Conservation (phyloP, 2,888 invertebrate genomes). For the Caenorhabditis imperialis region DNA sequence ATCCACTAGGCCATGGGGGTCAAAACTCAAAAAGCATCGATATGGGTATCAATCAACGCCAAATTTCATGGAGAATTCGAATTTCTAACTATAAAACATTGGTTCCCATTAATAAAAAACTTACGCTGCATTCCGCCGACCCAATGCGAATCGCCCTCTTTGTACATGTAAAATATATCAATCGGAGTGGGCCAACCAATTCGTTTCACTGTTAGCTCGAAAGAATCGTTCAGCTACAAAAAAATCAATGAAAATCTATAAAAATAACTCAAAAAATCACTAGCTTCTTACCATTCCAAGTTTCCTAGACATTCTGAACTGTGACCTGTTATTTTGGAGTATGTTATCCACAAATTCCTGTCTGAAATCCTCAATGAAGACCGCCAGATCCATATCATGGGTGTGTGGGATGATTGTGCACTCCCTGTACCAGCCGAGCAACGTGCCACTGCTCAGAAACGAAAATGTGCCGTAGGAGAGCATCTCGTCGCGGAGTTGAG, state of each 20-base stretch:
- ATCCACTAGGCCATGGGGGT: too few species aligned
- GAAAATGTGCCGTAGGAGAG: conserved; percentile 27
- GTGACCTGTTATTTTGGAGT: conserved; percentile 15
- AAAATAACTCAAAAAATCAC: background rate
- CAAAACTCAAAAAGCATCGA: background rate
- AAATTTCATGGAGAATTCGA: too few species aligned
- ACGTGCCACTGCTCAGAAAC: conserved; percentile 46
- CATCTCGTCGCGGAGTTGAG: conserved; percentile 23
- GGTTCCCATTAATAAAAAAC: background rate
- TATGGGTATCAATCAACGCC: background rate
- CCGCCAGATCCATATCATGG: conserved; percentile 45
- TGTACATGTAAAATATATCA: conserved; percentile 51
- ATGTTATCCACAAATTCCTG: conserved; percentile 19
- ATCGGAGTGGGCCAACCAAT: conserved; percentile 4
- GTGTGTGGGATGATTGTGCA: conserved; percentile 55
- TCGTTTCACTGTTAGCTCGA: conserved; percentile 39
- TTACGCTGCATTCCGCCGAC: conserved; percentile 29
- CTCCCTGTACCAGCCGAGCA: conserved; percentile 56
- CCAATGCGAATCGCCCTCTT: conserved; percentile 14
- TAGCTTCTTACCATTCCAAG: conserved; percentile 33
- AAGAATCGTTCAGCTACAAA: conserved; percentile 41
- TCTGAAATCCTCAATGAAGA: conserved; percentile 39
- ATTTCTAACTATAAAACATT: background rate
- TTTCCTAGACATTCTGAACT: conserved; percentile 26
- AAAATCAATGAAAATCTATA: background rate